A percentile compares a stretch with the other conserved stretches of the same genome.
These are phyloP conservation scores for Idris sp. DNA, from an alignment of 1,140 invertebrate genomes.

Conservation along the genomic window DNA sequence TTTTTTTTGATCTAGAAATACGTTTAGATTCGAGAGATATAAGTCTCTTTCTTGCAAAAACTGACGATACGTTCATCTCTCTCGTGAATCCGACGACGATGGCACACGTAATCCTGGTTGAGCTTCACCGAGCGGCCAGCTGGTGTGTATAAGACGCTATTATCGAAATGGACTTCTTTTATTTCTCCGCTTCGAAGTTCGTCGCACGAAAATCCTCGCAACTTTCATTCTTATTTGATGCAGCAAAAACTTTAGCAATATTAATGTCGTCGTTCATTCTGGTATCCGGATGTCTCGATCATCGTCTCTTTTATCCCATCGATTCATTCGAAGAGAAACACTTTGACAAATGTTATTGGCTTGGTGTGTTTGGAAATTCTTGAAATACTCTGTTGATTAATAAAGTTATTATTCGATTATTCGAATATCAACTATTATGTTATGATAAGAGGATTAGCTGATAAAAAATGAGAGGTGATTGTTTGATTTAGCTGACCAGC, in stretches of 20 bases:
- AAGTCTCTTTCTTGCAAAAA: slow-evolving; percentile 25
- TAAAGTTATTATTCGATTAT: slow-evolving; percentile 39
- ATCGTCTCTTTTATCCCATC: slow-evolving; percentile 18
- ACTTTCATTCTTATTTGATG: slow-evolving; percentile 56
- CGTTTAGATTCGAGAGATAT: slow-evolving; percentile 8
- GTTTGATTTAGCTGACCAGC: slow-evolving; percentile 69
- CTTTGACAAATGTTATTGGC: slow-evolving; percentile 28
- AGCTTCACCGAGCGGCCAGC: slow-evolving; percentile 67
- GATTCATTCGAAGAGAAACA: slow-evolving; percentile 12
- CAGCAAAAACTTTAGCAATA: slow-evolving; percentile 53
- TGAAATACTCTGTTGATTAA: slow-evolving; percentile 19
- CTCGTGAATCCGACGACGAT: slow-evolving; percentile 66
- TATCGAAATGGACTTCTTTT: slow-evolving; percentile 77
- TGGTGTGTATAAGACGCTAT: slow-evolving; percentile 69
- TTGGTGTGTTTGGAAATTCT: background rate
- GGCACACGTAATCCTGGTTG: slow-evolving; percentile 72
- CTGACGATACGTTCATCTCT: slow-evolving; percentile 55
- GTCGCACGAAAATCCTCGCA: slow-evolving; percentile 42
- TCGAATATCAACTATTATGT: slow-evolving; percentile 11
- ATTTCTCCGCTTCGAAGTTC: slow-evolving; percentile 62
- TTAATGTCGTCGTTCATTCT: slow-evolving; percentile 40
- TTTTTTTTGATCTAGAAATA: background rate
- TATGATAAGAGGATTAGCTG: slow-evolving; percentile 51
- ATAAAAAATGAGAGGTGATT: slow-evolving; percentile 57
- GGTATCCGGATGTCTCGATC: slow-evolving; percentile 20